phyloP scores from a whole-genome alignment of 2,888 invertebrate species.

The Parnassius mnemosyne region DNA sequence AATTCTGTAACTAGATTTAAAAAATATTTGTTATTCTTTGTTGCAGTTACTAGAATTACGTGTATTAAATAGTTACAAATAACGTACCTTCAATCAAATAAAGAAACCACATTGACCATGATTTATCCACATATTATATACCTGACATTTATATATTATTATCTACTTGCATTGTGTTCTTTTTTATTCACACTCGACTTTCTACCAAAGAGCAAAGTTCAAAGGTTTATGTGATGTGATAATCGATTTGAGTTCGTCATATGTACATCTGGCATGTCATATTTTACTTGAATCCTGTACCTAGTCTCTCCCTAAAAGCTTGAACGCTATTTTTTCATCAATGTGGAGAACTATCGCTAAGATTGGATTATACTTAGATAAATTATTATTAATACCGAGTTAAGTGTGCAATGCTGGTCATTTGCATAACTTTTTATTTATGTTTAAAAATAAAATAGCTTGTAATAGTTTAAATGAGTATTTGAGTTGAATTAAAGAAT shows the following conservation, averaged over 20 bases:
- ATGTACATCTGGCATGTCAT: constrained; percentile 42
- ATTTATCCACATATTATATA: constrained; percentile 1
- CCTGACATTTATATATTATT: constrained; percentile 11
- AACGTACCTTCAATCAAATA: constrained; percentile 9
- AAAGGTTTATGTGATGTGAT: constrained; percentile 37
- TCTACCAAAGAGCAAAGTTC: constrained; percentile 42
- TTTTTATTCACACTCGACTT: constrained; percentile 31
- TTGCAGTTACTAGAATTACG: constrained; percentile 19
- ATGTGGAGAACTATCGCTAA: constrained; percentile 71
- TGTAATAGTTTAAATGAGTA: constrained; percentile 80
- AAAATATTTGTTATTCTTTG: constrained; percentile 45
- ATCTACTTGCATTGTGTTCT: constrained; percentile 22
- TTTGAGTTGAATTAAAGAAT: constrained; percentile 80
- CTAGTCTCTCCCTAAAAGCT: constrained; percentile 33
- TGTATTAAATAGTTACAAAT: constrained; percentile 18
- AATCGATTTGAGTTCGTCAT: constrained; percentile 30
- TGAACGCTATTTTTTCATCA: constrained; percentile 56
- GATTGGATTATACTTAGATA: constrained; percentile 75
- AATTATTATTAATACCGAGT: constrained; percentile 70
- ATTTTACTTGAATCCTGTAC: constrained; percentile 40
- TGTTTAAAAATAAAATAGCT: constrained; percentile 77
- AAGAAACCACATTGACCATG: constrained; percentile 6
- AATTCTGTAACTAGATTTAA: constrained; percentile 45
- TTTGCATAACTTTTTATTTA: constrained; percentile 78
- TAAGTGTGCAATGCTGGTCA: constrained; percentile 79